Conservation (phyloP, 30 jellyfish, hydroid and myxozoan genomes). For the Mastigias papua region DNA sequence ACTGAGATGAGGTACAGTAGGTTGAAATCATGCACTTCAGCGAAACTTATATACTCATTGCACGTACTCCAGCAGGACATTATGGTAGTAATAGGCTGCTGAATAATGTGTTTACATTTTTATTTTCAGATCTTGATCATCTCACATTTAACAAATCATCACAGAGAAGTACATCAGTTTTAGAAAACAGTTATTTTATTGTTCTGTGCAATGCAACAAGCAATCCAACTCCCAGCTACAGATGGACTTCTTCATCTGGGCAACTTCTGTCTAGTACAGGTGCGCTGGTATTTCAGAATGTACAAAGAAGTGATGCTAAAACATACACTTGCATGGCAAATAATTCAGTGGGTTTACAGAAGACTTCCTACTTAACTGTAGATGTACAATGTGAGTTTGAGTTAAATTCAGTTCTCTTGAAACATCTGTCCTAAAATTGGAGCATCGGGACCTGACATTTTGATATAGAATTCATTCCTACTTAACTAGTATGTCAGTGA, state of each 20-base stretch:
- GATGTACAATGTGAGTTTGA: constrained; percentile 12
- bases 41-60: too few relatives aligned
- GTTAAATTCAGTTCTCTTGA: too few relatives aligned
- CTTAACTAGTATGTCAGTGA: too few relatives aligned
- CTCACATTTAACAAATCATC: not conserved
- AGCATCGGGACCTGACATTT: too few relatives aligned
- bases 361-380: not conserved
- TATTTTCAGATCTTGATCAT: constrained; percentile 18
- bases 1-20: too few relatives aligned
- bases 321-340: constrained; percentile 26
- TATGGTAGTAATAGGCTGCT: too few relatives aligned
- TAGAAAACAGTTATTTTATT: not conserved
- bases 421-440: too few relatives aligned
- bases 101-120: not conserved
- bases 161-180: not conserved
- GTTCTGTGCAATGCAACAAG: constrained; percentile 8
- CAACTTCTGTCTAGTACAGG: not conserved
- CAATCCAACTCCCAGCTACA: constrained; percentile 6
- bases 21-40: too few relatives aligned
- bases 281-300: not conserved
- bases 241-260: constrained; percentile 16
- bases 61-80: too few relatives aligned
- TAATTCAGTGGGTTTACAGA: constrained; percentile 33
- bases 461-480: too few relatives aligned
- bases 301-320: constrained; percentile 22